Base-by-base conservation (phyloP, 2,113 vertebrate species). In the Sylvia atricapilla region DNA sequence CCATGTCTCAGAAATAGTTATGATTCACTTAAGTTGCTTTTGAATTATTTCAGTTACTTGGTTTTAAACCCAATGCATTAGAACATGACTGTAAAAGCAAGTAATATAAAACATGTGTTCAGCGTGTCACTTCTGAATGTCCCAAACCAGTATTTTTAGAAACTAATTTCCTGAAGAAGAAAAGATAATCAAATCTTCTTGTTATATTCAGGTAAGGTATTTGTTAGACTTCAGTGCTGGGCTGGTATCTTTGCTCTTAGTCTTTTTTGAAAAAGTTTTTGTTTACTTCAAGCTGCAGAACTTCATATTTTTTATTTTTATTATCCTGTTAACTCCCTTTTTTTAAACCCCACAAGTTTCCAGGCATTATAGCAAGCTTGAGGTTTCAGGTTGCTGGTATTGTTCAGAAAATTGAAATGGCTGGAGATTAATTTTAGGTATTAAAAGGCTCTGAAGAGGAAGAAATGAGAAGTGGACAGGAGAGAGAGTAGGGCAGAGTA, bases 41-140 rank as follows among this genome's bases (percentile, higher is more conserved):
- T 69, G 53, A 87, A 73, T 91, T 85, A 68, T 75, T 91, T 90
- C 77, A 60, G 60, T 68, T 89, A 33, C 63, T 83, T 93, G 44
- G 15, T 79, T 94, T 88, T 76, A 83, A 90, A 86, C 25, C 28
- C 18, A 58, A 25, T 62, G 22, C 4, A 0, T 72, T 73, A 87
- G 53, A 79, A 73, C 4, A 14, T 68, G 49, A 33, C 60, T 87
- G 41, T 84, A 66, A 82, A 89, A 76, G 43, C 18, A 68, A 84
- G 39, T 86, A 94, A 89, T 79, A 30, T 21, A 84, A 92, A 94
- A 80, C 74, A 78, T 18, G 28, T 76, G 87, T 89, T 89, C 64
- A 64, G 3, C 3, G 2, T 73, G 74, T 94, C 66, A 44, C 62
- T 95, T 72, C 33, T 82, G 31, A 79, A 79, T 76, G 39, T 94